Evolutionary conservation across 2,113 vertebrate species (phyloP).

Genomic region (Eupsittula cactorum): DNA sequence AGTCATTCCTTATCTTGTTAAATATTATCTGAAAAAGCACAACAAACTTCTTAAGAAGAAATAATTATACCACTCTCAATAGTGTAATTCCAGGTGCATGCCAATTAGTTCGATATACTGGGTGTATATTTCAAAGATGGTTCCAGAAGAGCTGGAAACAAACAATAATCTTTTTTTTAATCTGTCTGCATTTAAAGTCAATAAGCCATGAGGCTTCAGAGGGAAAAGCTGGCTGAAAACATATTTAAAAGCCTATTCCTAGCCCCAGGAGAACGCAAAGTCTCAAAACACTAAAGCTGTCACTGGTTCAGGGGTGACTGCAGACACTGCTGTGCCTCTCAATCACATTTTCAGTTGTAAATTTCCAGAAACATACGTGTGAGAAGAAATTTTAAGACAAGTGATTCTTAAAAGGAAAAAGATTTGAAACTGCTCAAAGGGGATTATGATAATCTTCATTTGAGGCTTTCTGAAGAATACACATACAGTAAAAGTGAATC

Average conservation of each 20-base stretch:
- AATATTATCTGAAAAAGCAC: not conserved
- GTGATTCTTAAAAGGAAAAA: not conserved
- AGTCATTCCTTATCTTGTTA: not conserved
- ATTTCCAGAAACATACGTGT: not conserved
- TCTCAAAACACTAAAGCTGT: not conserved
- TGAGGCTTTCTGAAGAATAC: not conserved
- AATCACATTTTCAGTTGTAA: not conserved
- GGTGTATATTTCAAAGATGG: not conserved
- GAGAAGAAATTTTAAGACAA: not conserved
- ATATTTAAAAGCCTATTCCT: not conserved
- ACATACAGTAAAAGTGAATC: not conserved
- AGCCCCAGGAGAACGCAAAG: not conserved
- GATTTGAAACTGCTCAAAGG: not conserved
- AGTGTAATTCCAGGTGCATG: not conserved
- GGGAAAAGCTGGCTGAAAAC: not conserved
- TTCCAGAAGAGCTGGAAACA: not conserved
- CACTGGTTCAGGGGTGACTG: not conserved
- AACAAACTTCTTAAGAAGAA: not conserved
- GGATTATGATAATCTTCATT: not conserved
- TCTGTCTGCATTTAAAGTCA: not conserved
- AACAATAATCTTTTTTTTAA: not conserved
- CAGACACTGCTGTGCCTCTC: not conserved
- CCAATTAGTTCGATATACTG: not conserved
- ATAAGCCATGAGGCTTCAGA: not conserved
- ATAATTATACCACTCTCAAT: not conserved